Evolutionary conservation across 2,113 vertebrate genomes (phyloP).

Genomic region (Azemiops feae): DNA sequence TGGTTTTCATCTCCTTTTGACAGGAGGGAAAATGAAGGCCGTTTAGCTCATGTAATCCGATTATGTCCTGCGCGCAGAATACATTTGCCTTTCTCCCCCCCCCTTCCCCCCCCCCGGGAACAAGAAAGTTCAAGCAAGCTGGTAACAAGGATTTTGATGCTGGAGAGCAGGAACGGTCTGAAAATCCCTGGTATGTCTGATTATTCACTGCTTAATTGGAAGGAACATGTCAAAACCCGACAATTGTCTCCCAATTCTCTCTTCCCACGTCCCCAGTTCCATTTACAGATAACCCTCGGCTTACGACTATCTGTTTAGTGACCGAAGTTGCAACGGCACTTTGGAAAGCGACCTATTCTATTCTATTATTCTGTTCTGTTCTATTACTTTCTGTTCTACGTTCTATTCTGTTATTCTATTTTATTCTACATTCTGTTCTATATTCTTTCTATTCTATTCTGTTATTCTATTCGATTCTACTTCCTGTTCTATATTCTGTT

Average conservation of each 20-base stretch:
- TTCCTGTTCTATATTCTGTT: too few species aligned
- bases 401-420: too few species aligned
- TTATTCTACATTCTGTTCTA: too few species aligned
- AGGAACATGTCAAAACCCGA: not conserved
- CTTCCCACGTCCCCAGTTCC: not conserved
- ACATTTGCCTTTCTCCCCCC: not conserved
- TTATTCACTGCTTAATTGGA: not conserved
- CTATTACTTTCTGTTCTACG: too few species aligned
- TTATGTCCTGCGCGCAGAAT: not conserved
- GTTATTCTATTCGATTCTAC: too few species aligned
- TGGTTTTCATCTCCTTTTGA: not conserved
- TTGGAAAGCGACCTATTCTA: too few species aligned
- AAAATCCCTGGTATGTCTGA: not conserved
- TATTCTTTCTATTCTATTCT: too few species aligned
- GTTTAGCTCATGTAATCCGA: not conserved
- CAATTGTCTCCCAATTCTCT: not conserved
- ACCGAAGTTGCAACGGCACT: not conserved
- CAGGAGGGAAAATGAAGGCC: not conserved
- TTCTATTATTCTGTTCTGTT: too few species aligned
- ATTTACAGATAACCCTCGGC: not conserved
- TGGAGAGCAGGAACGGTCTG: not conserved
- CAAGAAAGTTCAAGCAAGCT: not conserved
- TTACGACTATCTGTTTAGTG: not conserved
- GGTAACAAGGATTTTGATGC: not conserved
- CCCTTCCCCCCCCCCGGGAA: not conserved